Conservation (phyloP, 2,113 vertebrate genomes). For the Rhinopomastus cyanomelas region DNA sequence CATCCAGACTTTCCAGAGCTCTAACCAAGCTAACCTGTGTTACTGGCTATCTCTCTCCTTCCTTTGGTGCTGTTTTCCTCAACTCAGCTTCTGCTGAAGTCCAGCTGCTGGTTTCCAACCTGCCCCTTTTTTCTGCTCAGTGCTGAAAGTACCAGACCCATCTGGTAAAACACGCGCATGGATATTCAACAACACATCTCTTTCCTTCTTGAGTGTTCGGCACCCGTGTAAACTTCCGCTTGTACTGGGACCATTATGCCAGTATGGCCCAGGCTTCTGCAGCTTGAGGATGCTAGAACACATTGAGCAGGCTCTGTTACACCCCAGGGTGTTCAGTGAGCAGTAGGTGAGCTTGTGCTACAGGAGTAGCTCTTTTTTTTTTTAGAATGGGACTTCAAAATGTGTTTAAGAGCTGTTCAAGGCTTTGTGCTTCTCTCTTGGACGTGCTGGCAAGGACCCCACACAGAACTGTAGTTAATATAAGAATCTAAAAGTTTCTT, state of each 20-base stretch:
- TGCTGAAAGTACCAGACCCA: no score
- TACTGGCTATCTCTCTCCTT: not conserved
- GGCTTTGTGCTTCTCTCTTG: not conserved
- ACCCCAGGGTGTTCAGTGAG: not conserved
- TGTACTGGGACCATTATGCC: not conserved
- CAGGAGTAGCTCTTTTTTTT: not conserved
- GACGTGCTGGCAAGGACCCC: not conserved
- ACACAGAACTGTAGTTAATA: not conserved
- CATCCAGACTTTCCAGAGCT: not conserved
- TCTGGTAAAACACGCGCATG: not conserved
- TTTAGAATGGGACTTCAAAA: not conserved
- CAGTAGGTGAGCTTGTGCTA: not conserved
- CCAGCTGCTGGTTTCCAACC: no score
- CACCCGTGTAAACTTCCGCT: not conserved
- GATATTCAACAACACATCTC: not conserved
- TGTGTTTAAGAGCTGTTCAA: rapidly evolving
- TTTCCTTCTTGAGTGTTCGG: not conserved
- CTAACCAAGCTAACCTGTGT: not conserved
- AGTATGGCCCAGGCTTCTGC: not conserved
- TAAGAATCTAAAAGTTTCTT: not conserved
- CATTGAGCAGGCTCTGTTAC: not conserved
- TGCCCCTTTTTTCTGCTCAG: no score
- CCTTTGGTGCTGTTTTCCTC: not conserved
- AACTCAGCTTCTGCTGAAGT: not conserved
- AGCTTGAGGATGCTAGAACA: not conserved